These are phyloP conservation scores for Tenthredo mesomela DNA, from an alignment of 2,888 invertebrate species.

Conservation along the genomic window DNA sequence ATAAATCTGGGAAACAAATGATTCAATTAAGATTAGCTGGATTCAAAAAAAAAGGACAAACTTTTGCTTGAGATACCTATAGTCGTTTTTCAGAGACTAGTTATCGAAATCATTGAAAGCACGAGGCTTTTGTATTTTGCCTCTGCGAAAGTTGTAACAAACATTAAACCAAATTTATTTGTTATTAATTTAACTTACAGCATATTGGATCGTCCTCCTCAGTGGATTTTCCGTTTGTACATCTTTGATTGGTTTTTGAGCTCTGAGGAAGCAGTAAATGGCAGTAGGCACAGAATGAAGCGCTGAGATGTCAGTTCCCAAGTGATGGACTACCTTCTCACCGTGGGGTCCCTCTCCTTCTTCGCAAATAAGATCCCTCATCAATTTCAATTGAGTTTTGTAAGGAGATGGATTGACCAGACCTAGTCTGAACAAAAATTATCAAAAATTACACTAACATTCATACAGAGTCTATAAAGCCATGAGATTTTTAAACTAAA, in stretches of 20 bases:
- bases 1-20: neutral
- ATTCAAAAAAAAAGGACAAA: neutral
- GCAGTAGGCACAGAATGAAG: slow-evolving; percentile 87
- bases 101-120: neutral
- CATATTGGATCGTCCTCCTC: slow-evolving; percentile 84
- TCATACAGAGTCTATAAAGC: too few relatives aligned
- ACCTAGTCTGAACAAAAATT: slow-evolving; percentile 67
- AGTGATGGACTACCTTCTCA: slow-evolving; percentile 78
- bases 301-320: slow-evolving; percentile 84
- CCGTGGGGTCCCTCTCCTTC: slow-evolving; percentile 76
- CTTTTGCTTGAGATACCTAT: neutral
- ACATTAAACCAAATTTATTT: neutral
- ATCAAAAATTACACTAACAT: neutral
- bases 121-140: neutral
- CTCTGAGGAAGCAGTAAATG: slow-evolving; percentile 84
- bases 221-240: slow-evolving; percentile 81
- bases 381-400: slow-evolving; percentile 79
- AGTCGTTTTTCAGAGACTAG: neutral
- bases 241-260: slow-evolving; percentile 78
- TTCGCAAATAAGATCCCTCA: slow-evolving; percentile 79
- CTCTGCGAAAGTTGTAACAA: neutral
- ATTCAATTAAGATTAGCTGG: neutral
- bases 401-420: slow-evolving; percentile 78
- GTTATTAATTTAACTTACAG: slow-evolving; percentile 71
- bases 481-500: neutral